A percentile compares a stretch with the other conserved stretches of the same genome.
Evolutionary conservation across 2,888 invertebrate genomes (phyloP).

Genomic region (Caenorhabditis virilis): DNA sequence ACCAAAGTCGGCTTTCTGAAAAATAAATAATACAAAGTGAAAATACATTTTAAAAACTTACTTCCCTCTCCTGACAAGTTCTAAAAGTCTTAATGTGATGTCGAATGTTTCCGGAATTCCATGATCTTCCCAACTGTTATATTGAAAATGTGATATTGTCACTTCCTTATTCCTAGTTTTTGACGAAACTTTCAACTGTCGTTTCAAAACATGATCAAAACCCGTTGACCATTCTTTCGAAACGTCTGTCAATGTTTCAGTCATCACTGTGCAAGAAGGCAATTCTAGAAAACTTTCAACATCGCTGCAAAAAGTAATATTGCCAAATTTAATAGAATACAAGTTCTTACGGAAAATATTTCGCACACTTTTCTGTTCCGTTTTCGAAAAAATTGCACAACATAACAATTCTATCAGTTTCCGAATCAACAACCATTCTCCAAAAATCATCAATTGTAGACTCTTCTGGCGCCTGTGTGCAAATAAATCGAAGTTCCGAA

Average conservation of each 20-base stretch:
- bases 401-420: slow-evolving; percentile 18
- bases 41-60: slow-evolving; percentile 2
- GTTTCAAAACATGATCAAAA: slow-evolving; percentile 7
- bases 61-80: slow-evolving; percentile 10
- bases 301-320: slow-evolving; percentile 5
- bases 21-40: background rate
- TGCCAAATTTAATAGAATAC: too few species aligned
- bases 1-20: slow-evolving; percentile 20
- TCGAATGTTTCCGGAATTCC: slow-evolving; percentile 25
- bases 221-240: background rate
- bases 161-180: slow-evolving; percentile 10
- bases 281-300: slow-evolving; percentile 2
- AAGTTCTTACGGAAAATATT: slow-evolving; percentile 21
- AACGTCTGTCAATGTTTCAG: slow-evolving; percentile 9
- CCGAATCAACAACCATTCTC: slow-evolving; percentile 11
- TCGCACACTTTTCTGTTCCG: slow-evolving; percentile 18
- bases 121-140: slow-evolving; percentile 23
- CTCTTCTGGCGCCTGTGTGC: slow-evolving; percentile 24
- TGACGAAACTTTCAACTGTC: slow-evolving; percentile 6
- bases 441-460: slow-evolving; percentile 20
- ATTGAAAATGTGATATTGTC: slow-evolving; percentile 16
- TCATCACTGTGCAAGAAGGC: slow-evolving; percentile 5
- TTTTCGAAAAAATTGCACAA: slow-evolving; percentile 18
- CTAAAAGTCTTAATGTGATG: slow-evolving; percentile 5
- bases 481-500: slow-evolving; percentile 14